Percentiles rank a stretch among this genome's conserved stretches.
Evolutionary conservation across 2,797 vertebrate genomes (phyloP).

Genomic region (Chanos chanos): DNA sequence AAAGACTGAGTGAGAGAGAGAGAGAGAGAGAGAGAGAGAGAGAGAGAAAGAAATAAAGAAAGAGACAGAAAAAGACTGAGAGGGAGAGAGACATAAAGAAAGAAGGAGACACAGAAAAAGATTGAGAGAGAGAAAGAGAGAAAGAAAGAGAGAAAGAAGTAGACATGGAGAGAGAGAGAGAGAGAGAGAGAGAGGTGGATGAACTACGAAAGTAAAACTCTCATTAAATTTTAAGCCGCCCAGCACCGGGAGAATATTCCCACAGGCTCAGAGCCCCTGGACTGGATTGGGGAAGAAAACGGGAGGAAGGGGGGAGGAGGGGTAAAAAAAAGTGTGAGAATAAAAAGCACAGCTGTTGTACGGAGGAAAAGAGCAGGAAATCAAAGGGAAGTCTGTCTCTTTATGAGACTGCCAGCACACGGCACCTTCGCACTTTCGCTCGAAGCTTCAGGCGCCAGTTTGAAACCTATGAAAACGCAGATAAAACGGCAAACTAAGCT

Average conservation of each 20-base stretch:
- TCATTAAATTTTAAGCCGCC: constrained; percentile 76
- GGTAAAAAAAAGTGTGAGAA: constrained; percentile 58
- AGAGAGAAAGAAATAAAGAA: no score
- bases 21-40: no score
- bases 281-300: constrained; percentile 54
- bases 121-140: not conserved
- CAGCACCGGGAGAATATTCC: constrained; percentile 65
- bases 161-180: constrained; percentile 49
- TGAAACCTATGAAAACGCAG: constrained; percentile 38
- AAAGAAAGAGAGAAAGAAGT: no score
- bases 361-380: constrained; percentile 36
- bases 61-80: constrained; percentile 17
- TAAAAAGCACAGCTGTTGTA: constrained; percentile 51
- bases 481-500: constrained; percentile 44
- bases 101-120: not conserved
- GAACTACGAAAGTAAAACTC: constrained; percentile 74
- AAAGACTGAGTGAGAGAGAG: no score
- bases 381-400: constrained; percentile 51
- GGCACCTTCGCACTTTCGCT: constrained; percentile 40
- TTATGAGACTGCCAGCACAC: constrained; percentile 47
- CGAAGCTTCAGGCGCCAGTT: constrained; percentile 31
- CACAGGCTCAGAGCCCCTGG: constrained; percentile 57
- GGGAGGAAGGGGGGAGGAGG: constrained; percentile 40
- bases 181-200: constrained; percentile 60
- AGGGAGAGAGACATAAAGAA: constrained; percentile 8